A percentile compares a stretch with the other conserved stretches of the same genome.
These are phyloP conservation scores for Mungos mungo DNA, from an alignment of 2,113 vertebrate species.

Conservation along the genomic window DNA sequence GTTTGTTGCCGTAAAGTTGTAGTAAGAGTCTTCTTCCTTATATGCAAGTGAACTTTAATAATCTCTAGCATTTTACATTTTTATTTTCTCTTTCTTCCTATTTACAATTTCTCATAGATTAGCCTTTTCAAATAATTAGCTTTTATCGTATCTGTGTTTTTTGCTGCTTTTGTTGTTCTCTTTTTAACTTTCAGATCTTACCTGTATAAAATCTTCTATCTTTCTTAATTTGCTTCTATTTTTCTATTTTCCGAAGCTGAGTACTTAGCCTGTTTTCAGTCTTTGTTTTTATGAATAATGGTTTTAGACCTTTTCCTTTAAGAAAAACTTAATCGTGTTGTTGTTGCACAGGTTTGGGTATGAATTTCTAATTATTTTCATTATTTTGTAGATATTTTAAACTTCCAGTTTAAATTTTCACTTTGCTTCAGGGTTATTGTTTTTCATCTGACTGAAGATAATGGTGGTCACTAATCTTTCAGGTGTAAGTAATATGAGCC, in stretches of 20 bases:
- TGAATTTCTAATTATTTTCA: slow-evolving; percentile 15
- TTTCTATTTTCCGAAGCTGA: not conserved
- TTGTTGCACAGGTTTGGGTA: not conserved
- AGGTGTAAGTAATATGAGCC: not conserved
- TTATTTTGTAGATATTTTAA: not conserved
- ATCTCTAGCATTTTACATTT: not conserved
- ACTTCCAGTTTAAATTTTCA: not conserved
- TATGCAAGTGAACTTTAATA: not conserved
- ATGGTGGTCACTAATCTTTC: not conserved
- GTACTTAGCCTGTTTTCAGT: not conserved
- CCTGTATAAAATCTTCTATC: not conserved
- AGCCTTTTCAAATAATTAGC: slow-evolving; percentile 21
- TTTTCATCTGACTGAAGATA: not conserved
- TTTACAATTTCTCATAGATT: not conserved
- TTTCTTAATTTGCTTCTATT: not conserved
- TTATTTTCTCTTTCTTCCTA: not conserved
- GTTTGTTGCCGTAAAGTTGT: not conserved
- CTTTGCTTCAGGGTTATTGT: not conserved
- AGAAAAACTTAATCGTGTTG: not conserved
- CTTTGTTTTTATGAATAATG: not conserved
- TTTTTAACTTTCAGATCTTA: not conserved
- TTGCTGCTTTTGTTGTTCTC: not conserved
- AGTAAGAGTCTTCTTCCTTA: not conserved
- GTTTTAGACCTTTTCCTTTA: slow-evolving; percentile 10
- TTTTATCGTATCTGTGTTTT: not conserved